Conservation (phyloP, 2,113 vertebrate genomes). For the Meriones unguiculatus region DNA sequence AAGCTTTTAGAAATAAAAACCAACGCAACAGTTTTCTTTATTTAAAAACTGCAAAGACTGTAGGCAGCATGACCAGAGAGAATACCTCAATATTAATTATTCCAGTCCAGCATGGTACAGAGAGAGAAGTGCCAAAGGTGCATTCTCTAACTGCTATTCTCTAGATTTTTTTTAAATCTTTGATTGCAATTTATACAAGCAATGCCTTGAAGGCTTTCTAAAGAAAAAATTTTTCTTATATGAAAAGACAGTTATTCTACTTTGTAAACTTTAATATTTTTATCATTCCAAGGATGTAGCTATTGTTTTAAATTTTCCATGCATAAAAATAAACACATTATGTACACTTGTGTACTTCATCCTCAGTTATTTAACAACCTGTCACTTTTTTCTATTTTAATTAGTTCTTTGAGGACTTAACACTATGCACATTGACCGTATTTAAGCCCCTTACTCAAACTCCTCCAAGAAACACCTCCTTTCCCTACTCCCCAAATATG, state of each 20-base stretch:
- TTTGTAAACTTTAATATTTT: neutral
- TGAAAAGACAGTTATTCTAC: neutral
- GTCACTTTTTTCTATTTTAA: neutral
- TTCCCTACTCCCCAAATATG: neutral
- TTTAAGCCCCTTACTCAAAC: neutral
- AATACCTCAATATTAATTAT: neutral
- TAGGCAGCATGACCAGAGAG: neutral
- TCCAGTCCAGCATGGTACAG: neutral
- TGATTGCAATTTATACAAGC: neutral
- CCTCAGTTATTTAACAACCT: neutral
- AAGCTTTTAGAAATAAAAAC: slow-evolving; percentile 7
- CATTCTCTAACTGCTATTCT: neutral
- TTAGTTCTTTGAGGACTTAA: neutral
- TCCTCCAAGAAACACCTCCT: no score
- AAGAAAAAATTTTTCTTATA: neutral
- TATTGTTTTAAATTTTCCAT: neutral
- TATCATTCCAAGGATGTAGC: neutral
- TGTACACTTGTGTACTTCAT: neutral
- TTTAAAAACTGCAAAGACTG: neutral
- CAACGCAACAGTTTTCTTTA: neutral
- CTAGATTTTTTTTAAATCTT: neutral
- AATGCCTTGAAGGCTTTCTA: neutral
- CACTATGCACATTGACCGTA: no score
- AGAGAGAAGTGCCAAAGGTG: neutral
- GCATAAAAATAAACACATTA: neutral